Percentiles rank a stretch among this genome's conserved stretches.
These are phyloP conservation scores for Stegodyphus dumicola DNA, from an alignment of 1,140 invertebrate genomes.

Conservation along the genomic window DNA sequence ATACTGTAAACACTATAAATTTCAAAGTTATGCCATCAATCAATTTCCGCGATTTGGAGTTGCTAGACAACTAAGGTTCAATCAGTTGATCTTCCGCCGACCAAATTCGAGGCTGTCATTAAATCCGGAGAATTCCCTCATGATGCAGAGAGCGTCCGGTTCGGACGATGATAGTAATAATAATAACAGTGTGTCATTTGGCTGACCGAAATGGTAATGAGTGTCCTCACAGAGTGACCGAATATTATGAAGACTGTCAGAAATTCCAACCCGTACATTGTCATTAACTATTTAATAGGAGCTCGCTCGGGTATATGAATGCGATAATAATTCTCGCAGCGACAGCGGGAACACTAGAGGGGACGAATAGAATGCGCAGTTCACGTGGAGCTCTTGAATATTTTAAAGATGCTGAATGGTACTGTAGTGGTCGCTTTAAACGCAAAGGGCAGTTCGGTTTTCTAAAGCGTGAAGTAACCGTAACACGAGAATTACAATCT, in stretches of 20 bases:
- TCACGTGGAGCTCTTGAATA: conserved; percentile 22
- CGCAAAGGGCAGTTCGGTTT: not conserved
- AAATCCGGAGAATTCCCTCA: too few relatives aligned
- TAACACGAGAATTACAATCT: too few relatives aligned
- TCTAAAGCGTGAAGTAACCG: too few relatives aligned
- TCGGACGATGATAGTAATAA: too few relatives aligned
- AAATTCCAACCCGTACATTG: conserved; percentile 50
- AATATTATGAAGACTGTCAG: conserved; percentile 58
- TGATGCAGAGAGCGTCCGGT: too few relatives aligned
- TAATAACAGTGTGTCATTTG: not conserved
- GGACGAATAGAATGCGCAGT: not conserved
- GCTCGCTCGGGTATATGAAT: conserved; percentile 20
- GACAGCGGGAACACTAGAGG: not conserved
- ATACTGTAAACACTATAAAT: too few relatives aligned
- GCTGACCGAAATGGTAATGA: conserved; percentile 58
- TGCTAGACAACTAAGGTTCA: too few relatives aligned
- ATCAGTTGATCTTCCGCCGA: too few relatives aligned
- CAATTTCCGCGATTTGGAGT: too few relatives aligned
- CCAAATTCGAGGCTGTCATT: too few relatives aligned
- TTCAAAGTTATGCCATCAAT: too few relatives aligned
- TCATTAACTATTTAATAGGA: conserved; percentile 58
- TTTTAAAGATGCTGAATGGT: conserved; percentile 5
- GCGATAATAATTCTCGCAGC: conserved; percentile 13
- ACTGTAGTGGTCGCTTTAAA: not conserved
- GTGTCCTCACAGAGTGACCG: conserved; percentile 11